phyloP scores from a whole-genome alignment of 2,113 vertebrate genomes.

The Brienomyrus brachyistius region DNA sequence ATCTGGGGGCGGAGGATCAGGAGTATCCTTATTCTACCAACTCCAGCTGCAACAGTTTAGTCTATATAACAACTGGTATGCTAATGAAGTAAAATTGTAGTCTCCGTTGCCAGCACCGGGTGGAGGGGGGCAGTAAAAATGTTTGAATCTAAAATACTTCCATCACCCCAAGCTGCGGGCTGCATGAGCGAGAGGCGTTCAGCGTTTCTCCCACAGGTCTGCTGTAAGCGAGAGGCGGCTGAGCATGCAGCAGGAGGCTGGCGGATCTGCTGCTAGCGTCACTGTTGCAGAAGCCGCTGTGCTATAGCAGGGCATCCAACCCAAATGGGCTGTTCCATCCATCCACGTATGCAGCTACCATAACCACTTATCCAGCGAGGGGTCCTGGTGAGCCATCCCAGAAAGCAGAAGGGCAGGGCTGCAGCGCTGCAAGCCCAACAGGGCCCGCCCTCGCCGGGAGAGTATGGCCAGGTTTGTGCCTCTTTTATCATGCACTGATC shows the following conservation, averaged over 20 bases:
- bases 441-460: neutral
- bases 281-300: neutral
- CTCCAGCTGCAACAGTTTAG: slow-evolving; percentile 47
- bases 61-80: slow-evolving; percentile 57
- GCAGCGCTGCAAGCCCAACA: too few species aligned
- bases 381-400: neutral
- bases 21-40: slow-evolving; percentile 44
- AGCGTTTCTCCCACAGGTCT: neutral
- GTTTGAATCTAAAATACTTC: slow-evolving; percentile 39
- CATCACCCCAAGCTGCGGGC: neutral
- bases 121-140: neutral
- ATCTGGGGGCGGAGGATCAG: slow-evolving; percentile 6
- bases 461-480: neutral
- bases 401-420: neutral
- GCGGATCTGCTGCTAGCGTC: neutral
- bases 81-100: slow-evolving; percentile 43
- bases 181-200: neutral
- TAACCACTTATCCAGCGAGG: neutral
- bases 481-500: neutral
- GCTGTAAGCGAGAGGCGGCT: neutral
- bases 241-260: too few species aligned
- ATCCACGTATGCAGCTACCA: neutral
- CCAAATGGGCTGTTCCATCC: neutral
- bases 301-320: neutral
- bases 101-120: neutral